phyloP scores from a whole-genome alignment of 2,797 vertebrate genomes.

The Echiichthys vipera region DNA sequence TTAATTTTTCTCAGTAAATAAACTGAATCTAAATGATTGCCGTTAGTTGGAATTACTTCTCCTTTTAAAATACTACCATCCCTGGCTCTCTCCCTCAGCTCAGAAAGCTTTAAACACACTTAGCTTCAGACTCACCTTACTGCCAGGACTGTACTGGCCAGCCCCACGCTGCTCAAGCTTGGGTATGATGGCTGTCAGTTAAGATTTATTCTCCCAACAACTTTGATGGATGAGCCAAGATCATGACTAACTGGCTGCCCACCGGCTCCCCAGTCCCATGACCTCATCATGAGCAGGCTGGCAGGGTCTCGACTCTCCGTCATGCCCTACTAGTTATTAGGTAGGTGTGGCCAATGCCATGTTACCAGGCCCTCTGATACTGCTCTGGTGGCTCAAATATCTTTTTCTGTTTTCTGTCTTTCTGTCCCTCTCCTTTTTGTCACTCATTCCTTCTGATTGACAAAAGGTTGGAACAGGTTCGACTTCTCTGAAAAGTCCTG shows the following conservation, averaged over 20 bases:
- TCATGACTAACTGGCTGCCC: constrained; percentile 74
- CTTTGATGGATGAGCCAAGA: constrained; percentile 75
- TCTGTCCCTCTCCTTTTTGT: constrained; percentile 2
- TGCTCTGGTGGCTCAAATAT: constrained; percentile 30
- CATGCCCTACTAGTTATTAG: constrained; percentile 69
- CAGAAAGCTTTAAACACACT: constrained; percentile 46
- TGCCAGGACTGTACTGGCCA: constrained; percentile 20
- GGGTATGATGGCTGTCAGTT: constrained; percentile 59
- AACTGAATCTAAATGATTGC: constrained; percentile 59
- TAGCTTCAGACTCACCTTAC: constrained; percentile 51
- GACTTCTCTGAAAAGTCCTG: constrained; percentile 5
- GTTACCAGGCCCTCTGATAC: constrained; percentile 38
- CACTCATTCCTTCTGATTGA: constrained; percentile 26
- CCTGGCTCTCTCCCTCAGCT: background rate
- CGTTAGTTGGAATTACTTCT: constrained; percentile 57
- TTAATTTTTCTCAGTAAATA: constrained; percentile 72
- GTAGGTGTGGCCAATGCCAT: constrained; percentile 51
- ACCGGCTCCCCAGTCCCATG: constrained; percentile 64
- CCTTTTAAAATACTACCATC: constrained; percentile 42
- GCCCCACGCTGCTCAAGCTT: constrained; percentile 23
- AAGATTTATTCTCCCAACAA: constrained; percentile 72
- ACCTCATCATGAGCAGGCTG: constrained; percentile 74
- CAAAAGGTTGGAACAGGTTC: constrained; percentile 16
- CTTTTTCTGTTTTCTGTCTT: background rate
- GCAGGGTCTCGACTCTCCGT: constrained; percentile 68